Percentiles rank a stretch among this genome's conserved stretches.
Conservation (phyloP, 1,140 invertebrate species). For the Luehdorfia chinensis region DNA sequence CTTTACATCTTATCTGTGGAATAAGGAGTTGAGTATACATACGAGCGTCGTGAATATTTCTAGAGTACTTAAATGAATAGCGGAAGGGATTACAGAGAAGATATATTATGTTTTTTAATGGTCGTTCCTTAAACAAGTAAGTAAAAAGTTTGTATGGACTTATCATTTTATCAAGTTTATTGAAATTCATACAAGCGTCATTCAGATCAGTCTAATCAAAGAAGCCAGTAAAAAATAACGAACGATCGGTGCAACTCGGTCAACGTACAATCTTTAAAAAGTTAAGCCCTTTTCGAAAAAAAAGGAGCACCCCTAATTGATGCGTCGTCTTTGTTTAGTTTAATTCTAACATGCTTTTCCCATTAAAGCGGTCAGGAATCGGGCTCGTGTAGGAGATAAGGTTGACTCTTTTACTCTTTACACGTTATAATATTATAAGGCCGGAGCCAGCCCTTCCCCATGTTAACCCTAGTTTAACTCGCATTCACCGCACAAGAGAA, state of each 20-base stretch:
- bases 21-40: slow-evolving; percentile 4
- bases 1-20: slow-evolving; percentile 15
- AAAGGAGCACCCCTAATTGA: slow-evolving; percentile 68
- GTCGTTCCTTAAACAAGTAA: slow-evolving; percentile 20
- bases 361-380: slow-evolving; percentile 75
- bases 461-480: slow-evolving; percentile 65
- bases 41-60: slow-evolving; percentile 12
- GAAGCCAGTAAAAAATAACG: slow-evolving; percentile 67
- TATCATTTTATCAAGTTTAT: slow-evolving; percentile 70
- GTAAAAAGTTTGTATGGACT: slow-evolving; percentile 50
- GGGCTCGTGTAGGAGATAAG: slow-evolving; percentile 67
- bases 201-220: slow-evolving; percentile 73
- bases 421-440: slow-evolving; percentile 72
- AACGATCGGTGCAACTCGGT: slow-evolving; percentile 56
- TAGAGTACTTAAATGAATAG: slow-evolving; percentile 16
- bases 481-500: slow-evolving; percentile 40
- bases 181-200: slow-evolving; percentile 72
- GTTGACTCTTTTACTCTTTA: slow-evolving; percentile 72
- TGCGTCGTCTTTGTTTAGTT: slow-evolving; percentile 76
- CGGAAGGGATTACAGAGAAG: too few species aligned
- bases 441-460: slow-evolving; percentile 38
- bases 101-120: too few species aligned
- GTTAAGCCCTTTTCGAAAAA: slow-evolving; percentile 65
- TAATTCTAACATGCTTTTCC: slow-evolving; percentile 76
- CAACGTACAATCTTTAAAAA: slow-evolving; percentile 67